Evolutionary conservation across 2,113 vertebrate species (phyloP), one percentile per base, ranked within the genome.

Genomic region (Tor tambroides): DNA sequence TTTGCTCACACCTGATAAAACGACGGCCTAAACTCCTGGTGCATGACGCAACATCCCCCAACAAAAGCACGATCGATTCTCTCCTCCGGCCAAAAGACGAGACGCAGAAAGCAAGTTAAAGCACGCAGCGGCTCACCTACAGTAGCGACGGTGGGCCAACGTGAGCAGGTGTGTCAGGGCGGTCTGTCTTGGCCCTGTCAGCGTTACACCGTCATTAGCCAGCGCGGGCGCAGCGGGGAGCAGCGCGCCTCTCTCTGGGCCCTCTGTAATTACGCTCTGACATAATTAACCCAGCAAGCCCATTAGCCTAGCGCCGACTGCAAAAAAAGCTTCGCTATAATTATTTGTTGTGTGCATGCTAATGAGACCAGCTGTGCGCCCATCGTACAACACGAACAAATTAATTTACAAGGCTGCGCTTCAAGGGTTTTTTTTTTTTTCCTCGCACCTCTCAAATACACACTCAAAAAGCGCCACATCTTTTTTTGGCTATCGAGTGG

Each of bases 211-310:
- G 94, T 97, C 97, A 98, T 98, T 98, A 98, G 96, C 95, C 93
- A 90, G 95, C 94, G 95, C 95, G 95, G 94, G 96, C 97, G 95
- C 97, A 96, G 96, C 94, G 89, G 97, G 97, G 96, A 94, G 94
- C 94, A 93, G 95, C 96, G 96, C 96, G 96, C 95, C 95, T 97
- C 97, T 98, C 98, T 97, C 96, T 94, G 96, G 97, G 97, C 97
- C 96, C 96, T 96, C 96, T 96, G 97, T 98, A 99, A 99, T 99
- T 99, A 99, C 96, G 97, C 97, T 98, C 96, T 98, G 97, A 99
- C 97, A 99, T 99, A 99, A 99, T 99, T 99, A 99, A 99, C 98
- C 98, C 97, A 99, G 98, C 97, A 96, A 98, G 98, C 96, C 96
- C 97, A 98, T 98, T 99, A 99, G 97, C 97, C 97, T 95, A 96